These are phyloP conservation scores for Rapana venosa DNA, from an alignment of 2,888 invertebrate genomes.

Conservation along the genomic window DNA sequence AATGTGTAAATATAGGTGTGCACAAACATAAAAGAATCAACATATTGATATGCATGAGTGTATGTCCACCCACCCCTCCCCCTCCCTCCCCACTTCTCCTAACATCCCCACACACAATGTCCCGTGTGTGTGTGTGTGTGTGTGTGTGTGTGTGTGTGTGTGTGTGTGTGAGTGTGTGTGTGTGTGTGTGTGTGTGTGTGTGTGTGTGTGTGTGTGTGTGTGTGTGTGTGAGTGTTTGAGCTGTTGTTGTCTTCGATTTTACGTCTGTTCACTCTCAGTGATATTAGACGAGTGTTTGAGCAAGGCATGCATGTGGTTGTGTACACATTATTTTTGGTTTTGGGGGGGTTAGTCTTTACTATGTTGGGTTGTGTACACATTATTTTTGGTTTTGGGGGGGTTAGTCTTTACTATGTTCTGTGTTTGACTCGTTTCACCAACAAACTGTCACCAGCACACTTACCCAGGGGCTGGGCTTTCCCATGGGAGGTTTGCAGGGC, in stretches of 20 bases:
- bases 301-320: no score
- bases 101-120: not conserved
- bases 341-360: no score
- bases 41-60: no score
- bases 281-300: not conserved
- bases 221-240: slow-evolving; percentile 10
- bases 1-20: no score
- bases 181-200: not conserved
- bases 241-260: no score
- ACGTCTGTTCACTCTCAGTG: not conserved
- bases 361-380: no score
- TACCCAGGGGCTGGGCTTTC: slow-evolving; percentile 50
- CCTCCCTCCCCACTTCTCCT: not conserved
- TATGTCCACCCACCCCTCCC: not conserved
- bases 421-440: not conserved
- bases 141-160: not conserved
- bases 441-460: not conserved
- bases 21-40: no score
- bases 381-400: no score
- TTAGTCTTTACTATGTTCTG: not conserved
- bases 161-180: not conserved
- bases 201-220: not conserved
- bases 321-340: no score
- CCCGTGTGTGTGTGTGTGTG: no score
- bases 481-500: slow-evolving; percentile 49